Percentiles rank a stretch among this genome's conserved stretches.
phyloP scores from a whole-genome alignment of 2,113 vertebrate genomes.

The Anas platyrhynchos region DNA sequence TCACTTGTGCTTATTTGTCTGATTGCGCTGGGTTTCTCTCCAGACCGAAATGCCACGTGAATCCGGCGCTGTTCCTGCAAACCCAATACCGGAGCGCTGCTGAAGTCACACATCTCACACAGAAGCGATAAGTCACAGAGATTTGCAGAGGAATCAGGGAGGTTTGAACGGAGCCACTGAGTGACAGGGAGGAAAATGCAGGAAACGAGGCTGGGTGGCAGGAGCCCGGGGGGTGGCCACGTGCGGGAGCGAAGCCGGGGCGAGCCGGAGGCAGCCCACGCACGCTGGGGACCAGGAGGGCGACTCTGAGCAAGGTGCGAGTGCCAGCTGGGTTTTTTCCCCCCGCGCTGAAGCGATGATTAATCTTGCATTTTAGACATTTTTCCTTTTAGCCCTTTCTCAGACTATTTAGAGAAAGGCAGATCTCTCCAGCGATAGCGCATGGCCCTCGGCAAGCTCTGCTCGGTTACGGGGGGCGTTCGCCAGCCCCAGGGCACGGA shows the following conservation, averaged over 20 bases:
- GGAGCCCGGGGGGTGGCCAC: not conserved
- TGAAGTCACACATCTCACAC: rapidly evolving
- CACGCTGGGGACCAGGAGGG: not conserved
- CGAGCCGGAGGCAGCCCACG: not conserved
- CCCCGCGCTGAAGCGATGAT: not conserved
- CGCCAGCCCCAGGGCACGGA: not conserved
- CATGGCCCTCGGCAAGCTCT: not conserved
- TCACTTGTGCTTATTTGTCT: slow-evolving; percentile 34
- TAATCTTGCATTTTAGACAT: slow-evolving; percentile 40
- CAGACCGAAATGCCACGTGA: not conserved
- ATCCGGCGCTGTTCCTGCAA: not conserved
- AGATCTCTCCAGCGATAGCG: not conserved
- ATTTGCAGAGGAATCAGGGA: not conserved
- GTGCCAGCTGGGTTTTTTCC: slow-evolving; percentile 19
- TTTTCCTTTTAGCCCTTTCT: slow-evolving; percentile 47
- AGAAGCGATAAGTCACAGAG: rapidly evolving
- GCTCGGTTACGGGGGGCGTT: rapidly evolving
- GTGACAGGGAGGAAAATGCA: not conserved
- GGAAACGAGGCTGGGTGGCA: rapidly evolving
- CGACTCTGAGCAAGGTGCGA: not conserved
- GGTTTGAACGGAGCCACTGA: not conserved
- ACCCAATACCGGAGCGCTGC: not conserved
- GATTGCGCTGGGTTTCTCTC: not conserved
- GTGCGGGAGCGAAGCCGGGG: rapidly evolving
- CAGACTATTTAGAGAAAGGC: slow-evolving; percentile 62